Base-by-base conservation (phyloP, 2,888 invertebrate species). In the Aproaerema taeniolella region DNA sequence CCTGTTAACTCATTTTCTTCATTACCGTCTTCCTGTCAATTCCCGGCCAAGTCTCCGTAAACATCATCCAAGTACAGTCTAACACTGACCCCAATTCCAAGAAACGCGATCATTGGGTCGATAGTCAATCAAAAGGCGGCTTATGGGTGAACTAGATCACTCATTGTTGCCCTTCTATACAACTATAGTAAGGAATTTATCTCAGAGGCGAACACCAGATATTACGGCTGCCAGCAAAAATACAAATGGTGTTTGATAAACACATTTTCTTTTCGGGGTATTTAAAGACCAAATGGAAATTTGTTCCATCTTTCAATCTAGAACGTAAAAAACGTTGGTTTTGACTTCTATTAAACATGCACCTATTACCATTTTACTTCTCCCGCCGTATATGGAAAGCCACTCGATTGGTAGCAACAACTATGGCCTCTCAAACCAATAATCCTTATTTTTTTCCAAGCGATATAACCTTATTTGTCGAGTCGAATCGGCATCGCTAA, bases 401-500 rank as follows among this genome's bases (percentile, higher is more conserved):
- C 41, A 51, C 50, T 46, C 43, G 47, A 47, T 53, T 51, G 50
- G 40, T 51, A 45, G 49, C 47, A 49, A 50, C 58, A 62, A 55
- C 53, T 51, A 48, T 47, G 40, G 45, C 46, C 53, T 61, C 59
- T 55, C 64, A 67, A 72, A 75, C 69, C 69, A 67, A 72, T 79
- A 79, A 77, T 74, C 72, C 67, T 47, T 42, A 54, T 73, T 79
- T 78, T 70, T 78, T 77, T 80, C 70, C 75, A 52, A 69, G 52
- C 71, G 66, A 78, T 78, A 69, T 77, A 80, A 77, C 72, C 74
- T 78, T 80, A 76, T 80, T 81, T 81, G 74, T 70, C 59, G 69
- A 72, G 58, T 63, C 56, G 61, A 62, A 74, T 79, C 79, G 76
- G 76, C 72, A 66, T 64, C 54, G 58, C 67, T 81, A 80, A 79